phyloP scores from a whole-genome alignment of 2,113 vertebrate genomes.

The Anoplopoma fimbria region DNA sequence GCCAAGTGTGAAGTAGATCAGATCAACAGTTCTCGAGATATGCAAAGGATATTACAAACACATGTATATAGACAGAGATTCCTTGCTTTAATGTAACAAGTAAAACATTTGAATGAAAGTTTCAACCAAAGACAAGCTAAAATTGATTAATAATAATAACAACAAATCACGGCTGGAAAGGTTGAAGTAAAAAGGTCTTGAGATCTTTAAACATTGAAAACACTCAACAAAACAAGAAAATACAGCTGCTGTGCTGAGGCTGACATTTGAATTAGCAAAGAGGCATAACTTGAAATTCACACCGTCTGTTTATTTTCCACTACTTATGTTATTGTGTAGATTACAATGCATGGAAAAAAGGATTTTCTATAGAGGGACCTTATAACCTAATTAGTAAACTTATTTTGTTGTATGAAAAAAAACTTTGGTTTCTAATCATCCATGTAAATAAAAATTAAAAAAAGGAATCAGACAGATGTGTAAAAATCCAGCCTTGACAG shows the following conservation, averaged over 20 bases:
- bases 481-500: not conserved
- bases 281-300: slow-evolving; percentile 2
- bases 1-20: no score
- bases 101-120: not conserved
- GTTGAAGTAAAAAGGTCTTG: not conserved
- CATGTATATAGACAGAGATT: not conserved
- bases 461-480: slow-evolving; percentile 17
- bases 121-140: not conserved
- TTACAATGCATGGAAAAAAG: not conserved
- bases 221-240: not conserved
- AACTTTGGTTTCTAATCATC: slow-evolving; percentile 18
- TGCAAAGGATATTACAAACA: not conserved
- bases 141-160: not conserved
- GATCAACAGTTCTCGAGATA: no score
- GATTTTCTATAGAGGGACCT: not conserved
- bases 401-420: not conserved
- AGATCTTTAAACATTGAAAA: slow-evolving; percentile 13
- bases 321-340: not conserved
- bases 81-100: not conserved
- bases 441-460: not conserved
- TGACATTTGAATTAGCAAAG: slow-evolving; percentile 11
- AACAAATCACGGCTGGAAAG: not conserved
- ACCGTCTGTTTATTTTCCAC: not conserved
- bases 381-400: slow-evolving; percentile 4
- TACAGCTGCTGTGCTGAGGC: slow-evolving; percentile 12